Percentiles rank a stretch among this genome's conserved stretches.
Evolutionary conservation across 2,888 invertebrate species (phyloP).

Genomic region (Amiota communis): DNA sequence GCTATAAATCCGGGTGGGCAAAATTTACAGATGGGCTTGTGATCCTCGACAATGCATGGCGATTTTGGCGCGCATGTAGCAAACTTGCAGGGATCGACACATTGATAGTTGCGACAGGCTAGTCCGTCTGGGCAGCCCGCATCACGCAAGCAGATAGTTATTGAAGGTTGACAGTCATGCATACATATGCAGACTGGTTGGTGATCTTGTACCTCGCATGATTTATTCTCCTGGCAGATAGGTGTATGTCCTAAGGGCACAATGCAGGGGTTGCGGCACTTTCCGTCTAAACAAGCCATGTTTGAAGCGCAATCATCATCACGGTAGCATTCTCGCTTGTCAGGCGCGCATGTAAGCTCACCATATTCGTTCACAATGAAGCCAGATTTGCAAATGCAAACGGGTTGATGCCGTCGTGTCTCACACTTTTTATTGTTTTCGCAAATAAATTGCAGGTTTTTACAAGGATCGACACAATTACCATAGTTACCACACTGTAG

Average conservation of each 20-base stretch:
- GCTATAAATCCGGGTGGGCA: conserved; percentile 94
- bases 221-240: conserved; percentile 86
- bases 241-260: conserved; percentile 76
- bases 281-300: conserved; percentile 86
- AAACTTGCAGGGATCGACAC: conserved; percentile 90
- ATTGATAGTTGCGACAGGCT: conserved; percentile 91
- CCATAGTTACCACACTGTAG: conserved; percentile 83
- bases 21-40: conserved; percentile 96
- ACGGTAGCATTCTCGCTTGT: conserved; percentile 84
- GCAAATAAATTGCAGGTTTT: conserved; percentile 80
- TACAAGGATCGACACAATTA: conserved; percentile 87
- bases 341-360: conserved; percentile 89
- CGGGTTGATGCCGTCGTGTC: conserved; percentile 87
- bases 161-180: conserved; percentile 88
- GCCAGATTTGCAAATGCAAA: conserved; percentile 91
- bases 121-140: conserved; percentile 88
- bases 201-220: conserved; percentile 91
- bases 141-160: conserved; percentile 91
- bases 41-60: conserved; percentile 95
- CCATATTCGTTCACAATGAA: conserved; percentile 91
- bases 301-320: conserved; percentile 90
- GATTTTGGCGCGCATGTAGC: conserved; percentile 88
- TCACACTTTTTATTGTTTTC: conserved; percentile 89
- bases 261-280: conserved; percentile 91
- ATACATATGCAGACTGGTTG: conserved; percentile 89